These are phyloP conservation scores for Pedionomus torquatus DNA, from an alignment of 2,113 vertebrate species.

Conservation along the genomic window DNA sequence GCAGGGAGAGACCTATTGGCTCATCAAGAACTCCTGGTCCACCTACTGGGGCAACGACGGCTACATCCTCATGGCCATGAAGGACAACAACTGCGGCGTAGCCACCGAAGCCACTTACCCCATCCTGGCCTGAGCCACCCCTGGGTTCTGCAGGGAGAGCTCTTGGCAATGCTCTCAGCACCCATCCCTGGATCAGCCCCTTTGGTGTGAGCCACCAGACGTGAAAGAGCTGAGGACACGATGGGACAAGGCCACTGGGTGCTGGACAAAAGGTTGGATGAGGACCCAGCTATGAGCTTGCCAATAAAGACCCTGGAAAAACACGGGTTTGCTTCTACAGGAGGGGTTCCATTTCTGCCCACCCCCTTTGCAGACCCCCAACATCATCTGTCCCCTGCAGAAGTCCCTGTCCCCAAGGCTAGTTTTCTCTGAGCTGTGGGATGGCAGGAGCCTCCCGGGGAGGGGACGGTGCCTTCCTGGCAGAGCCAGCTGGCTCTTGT, in stretches of 20 bases:
- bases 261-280: neutral
- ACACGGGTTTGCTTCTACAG: neutral
- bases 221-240: neutral
- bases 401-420: neutral
- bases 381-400: no score
- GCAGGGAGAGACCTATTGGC: conserved; percentile 78
- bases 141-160: neutral
- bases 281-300: neutral
- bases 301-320: conserved; percentile 38
- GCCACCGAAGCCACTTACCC: conserved; percentile 84
- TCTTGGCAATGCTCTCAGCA: rapidly evolving
- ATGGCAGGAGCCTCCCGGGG: neutral
- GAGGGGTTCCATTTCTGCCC: neutral
- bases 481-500: neutral
- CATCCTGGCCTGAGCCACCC: conserved; percentile 57
- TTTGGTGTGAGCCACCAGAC: rapidly evolving
- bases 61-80: conserved; percentile 88
- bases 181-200: neutral
- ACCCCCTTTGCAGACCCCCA: neutral
- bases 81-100: conserved; percentile 86
- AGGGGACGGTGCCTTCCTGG: neutral
- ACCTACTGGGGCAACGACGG: conserved; percentile 85
- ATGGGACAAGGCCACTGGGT: neutral
- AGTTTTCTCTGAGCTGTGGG: neutral
- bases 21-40: conserved; percentile 89